Evolutionary conservation across 2,797 vertebrate genomes (phyloP), one percentile per base, ranked within the genome.

Genomic region (Oreochromis grahami): DNA sequence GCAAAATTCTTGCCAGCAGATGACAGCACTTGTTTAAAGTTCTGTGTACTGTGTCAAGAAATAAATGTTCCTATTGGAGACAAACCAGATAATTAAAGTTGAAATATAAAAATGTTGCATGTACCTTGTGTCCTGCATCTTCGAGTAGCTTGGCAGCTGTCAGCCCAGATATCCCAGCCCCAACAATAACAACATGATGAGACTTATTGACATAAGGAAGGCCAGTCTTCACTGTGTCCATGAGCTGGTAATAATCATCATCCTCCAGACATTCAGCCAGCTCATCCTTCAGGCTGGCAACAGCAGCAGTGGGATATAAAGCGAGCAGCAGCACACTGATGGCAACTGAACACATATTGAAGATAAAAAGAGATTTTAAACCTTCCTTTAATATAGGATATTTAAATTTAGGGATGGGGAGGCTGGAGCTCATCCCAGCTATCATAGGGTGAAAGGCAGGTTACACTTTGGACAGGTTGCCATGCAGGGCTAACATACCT

Each of bases 101-200:
- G 32, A 34, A 7, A 34, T 34, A 32, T 21, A 3, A 11, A 52
- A 52, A 3, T 12, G 19, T 13, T 21, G 5, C 14, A 2, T 4
- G 11, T 52, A 96, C 95, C 93, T 89, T 81, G 80, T 95, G 94
- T 85, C 95, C 95, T 29, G 94, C 94, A 2, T 92, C 90, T 8
- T 94, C 90, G 76, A 96, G 89, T 10, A 95, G 48, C 58, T 92
- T 93, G 6, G 95, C 95, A 2, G 95, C 95, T 1, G 95, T 96
- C 68, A 96, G 93, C 76, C 96, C 96, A 3, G 95, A 92, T 68
- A 93, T 86, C 3, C 96, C 96, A 3, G 90, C 95, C 12, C 96
- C 95, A 3, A 96, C 92, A 3, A 96, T 84, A 1, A 83, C 87
- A 2, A 96, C 91, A 29, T 77, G 91, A 2, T 80, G 85, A 5